These are phyloP conservation scores for Strix aluco DNA, from an alignment of 2,113 vertebrate species.

Conservation along the genomic window DNA sequence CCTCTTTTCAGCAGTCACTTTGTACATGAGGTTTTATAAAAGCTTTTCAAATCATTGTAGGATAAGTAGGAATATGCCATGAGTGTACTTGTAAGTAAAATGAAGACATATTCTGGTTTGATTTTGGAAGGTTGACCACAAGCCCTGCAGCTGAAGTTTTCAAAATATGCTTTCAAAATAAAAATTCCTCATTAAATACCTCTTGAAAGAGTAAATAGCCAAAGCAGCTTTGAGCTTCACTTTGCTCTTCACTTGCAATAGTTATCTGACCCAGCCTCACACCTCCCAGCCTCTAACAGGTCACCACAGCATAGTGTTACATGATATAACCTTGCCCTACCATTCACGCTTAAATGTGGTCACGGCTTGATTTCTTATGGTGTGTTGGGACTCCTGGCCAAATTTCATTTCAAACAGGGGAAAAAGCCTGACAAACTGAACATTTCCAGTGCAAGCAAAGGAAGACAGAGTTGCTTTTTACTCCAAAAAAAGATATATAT, in stretches of 20 bases:
- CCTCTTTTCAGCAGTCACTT: not conserved
- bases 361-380: not conserved
- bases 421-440: not conserved
- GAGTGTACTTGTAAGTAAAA: not conserved
- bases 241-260: not conserved
- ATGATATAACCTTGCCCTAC: not conserved
- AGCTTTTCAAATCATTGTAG: not conserved
- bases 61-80: not conserved
- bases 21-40: not conserved
- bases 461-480: not conserved
- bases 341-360: not conserved
- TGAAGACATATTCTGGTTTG: not conserved
- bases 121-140: not conserved
- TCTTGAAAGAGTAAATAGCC: not conserved
- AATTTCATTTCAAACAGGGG: not conserved
- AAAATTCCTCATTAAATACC: not conserved
- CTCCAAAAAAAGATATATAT: not conserved
- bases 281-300: not conserved
- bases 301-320: slow-evolving; percentile 1
- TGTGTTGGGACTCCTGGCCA: not conserved
- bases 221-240: not conserved
- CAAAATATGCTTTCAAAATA: not conserved
- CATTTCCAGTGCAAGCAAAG: not conserved
- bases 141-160: not conserved
- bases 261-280: not conserved